Evolutionary conservation across 1,140 invertebrate genomes (phyloP).

Genomic region (Drosophila persimilis): DNA sequence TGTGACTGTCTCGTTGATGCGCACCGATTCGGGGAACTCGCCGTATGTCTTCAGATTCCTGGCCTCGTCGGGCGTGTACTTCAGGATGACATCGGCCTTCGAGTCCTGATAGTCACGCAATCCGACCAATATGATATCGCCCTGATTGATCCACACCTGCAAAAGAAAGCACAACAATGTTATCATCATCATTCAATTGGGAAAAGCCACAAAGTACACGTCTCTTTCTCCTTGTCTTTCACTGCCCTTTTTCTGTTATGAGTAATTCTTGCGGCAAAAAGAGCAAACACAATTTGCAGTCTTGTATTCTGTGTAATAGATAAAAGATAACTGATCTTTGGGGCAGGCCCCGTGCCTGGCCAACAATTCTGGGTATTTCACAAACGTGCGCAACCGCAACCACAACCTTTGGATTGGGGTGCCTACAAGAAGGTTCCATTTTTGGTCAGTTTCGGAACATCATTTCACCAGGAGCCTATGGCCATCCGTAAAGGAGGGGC

Average conservation of each 20-base stretch:
- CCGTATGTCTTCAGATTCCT: conserved; percentile 99
- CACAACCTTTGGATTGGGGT: background rate
- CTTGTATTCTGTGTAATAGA: conserved; percentile 63
- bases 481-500: background rate
- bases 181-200: conserved; percentile 15
- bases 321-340: conserved; percentile 64
- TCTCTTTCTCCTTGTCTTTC: conserved; percentile 1
- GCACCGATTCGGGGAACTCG: conserved; percentile 98
- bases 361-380: conserved; percentile 53
- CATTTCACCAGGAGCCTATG: too few relatives aligned
- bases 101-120: conserved; percentile 99
- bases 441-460: background rate
- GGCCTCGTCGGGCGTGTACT: conserved; percentile 99
- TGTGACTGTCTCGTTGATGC: conserved; percentile 96
- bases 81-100: conserved; percentile 99
- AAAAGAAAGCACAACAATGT: conserved; percentile 15
- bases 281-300: conserved; percentile 38
- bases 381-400: conserved; percentile 48
- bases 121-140: conserved; percentile 98
- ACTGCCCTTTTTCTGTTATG: conserved; percentile 1
- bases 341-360: conserved; percentile 17
- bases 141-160: conserved; percentile 98
- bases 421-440: conserved; percentile 28
- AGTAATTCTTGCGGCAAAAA: conserved; percentile 23
- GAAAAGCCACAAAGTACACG: conserved; percentile 11